A percentile compares a stretch with the other conserved stretches of the same genome.
Conservation (phyloP, 2,113 vertebrate species). For the Speoplatyrhinus poulsoni region DNA sequence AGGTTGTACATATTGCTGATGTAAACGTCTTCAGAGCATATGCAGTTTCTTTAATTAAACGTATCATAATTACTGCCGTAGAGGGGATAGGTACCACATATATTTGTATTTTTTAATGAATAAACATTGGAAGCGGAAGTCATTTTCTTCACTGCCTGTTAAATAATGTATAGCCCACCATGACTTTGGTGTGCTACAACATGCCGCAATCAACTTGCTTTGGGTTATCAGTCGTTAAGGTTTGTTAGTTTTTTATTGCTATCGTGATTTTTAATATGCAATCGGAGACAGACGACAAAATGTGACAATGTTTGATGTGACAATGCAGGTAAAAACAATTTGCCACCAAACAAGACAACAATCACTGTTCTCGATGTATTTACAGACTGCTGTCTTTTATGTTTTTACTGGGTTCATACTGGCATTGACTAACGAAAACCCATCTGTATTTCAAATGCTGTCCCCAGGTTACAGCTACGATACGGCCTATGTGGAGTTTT, state of each 20-base stretch:
- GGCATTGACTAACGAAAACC: constrained; percentile 96
- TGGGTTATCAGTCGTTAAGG: constrained; percentile 33
- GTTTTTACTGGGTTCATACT: constrained; percentile 70
- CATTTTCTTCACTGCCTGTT: no score
- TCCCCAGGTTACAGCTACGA: constrained; percentile 99
- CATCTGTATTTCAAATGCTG: constrained; percentile 99
- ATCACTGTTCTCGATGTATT: constrained; percentile 60
- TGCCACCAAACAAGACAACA: constrained; percentile 29
- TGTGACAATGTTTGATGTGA: constrained; percentile 49
- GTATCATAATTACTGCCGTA: no score
- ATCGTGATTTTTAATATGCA: constrained; percentile 23
- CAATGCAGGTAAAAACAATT: constrained; percentile 21
- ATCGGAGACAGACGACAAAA: constrained; percentile 31
- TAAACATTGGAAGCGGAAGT: no score
- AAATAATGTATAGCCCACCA: background rate
- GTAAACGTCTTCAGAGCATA: constrained; percentile 13
- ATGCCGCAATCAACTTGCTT: constrained; percentile 31
- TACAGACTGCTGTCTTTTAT: constrained; percentile 62
- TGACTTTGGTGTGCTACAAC: constrained; percentile 22
- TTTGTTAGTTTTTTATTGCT: constrained; percentile 23
- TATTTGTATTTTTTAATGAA: no score
- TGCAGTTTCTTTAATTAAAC: background rate
- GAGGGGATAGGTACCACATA: no score
- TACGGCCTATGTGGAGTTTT: constrained; percentile 99
- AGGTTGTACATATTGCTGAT: constrained; percentile 33